These are phyloP conservation scores for Benthosema pterotum DNA, from an alignment of 2,797 vertebrate species.

Conservation along the genomic window DNA sequence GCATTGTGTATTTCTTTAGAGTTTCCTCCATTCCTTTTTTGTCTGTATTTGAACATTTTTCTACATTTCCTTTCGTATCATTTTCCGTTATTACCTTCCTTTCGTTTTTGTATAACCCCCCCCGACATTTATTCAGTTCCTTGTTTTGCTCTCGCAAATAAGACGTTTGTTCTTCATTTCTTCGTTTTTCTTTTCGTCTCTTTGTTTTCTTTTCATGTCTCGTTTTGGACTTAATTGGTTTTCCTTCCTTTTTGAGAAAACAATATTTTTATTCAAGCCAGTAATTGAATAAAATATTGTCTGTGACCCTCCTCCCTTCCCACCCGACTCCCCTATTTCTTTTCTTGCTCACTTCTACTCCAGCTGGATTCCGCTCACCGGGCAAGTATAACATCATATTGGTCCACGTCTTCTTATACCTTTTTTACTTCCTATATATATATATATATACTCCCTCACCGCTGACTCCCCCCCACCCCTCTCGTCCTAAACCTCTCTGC, in stretches of 20 bases:
- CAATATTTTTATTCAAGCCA: conserved; percentile 99
- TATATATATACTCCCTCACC: conserved; percentile 66
- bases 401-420: conserved; percentile 90
- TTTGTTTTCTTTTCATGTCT: conserved; percentile 69
- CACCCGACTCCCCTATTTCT: conserved; percentile 91
- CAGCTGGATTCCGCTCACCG: conserved; percentile 95
- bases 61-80: conserved; percentile 45
- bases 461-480: conserved; percentile 67
- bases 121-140: conserved; percentile 36
- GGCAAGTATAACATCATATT: conserved; percentile 99
- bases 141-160: conserved; percentile 69
- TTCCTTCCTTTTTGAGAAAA: conserved; percentile 85
- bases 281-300: conserved; percentile 99
- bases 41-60: conserved; percentile 25
- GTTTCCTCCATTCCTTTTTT: conserved; percentile 41
- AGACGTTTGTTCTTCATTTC: conserved; percentile 68
- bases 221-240: conserved; percentile 89
- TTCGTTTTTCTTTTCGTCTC: conserved; percentile 19
- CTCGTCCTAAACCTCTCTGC: conserved; percentile 63
- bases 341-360: conserved; percentile 99
- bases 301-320: conserved; percentile 95
- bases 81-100: conserved; percentile 1
- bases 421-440: conserved; percentile 70
- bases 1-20: conserved; percentile 37
- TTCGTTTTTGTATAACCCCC: conserved; percentile 12